Evolutionary conservation across 1,140 invertebrate genomes (phyloP), one percentile per base, ranked within the genome.

Genomic region (Subanguina moxae): DNA sequence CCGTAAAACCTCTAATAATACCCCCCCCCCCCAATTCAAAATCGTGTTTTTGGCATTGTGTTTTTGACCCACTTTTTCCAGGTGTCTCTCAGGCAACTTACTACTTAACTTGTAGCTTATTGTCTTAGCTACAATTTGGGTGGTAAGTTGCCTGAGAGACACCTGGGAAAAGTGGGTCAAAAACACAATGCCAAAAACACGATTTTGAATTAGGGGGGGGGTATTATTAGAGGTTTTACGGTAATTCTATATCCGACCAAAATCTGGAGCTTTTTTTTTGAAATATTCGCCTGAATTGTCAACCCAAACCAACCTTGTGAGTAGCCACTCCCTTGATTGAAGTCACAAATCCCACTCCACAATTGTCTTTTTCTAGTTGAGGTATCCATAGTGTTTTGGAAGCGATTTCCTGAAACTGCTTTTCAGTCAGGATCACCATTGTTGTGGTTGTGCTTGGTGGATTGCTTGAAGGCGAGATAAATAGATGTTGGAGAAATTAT

Each of bases 321-420:
- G 90, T 90, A 69, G 89, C 87, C 78, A 88, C 88, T 71, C 94
- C 94, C 87, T 98, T 91, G 84, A 98, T 97, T 83, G 91, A 91
- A 77, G 95, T 94, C 74, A 98, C 93, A 85, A 96, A 98, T 72
- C 95, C 95, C 78, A 98, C 95, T 69, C 95, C 95, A 82, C 95
- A 98, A 70, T 94, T 92, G 83, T 96, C 94, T 80, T 90, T 90
- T 85, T 97, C 94, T 80, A 90, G 88, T 73, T 87, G 87, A 56
- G 94, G 93, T 86, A 95, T 90, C 86, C 97, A 98, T 72, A 98
- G 88, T 83, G 92, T 93, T 86, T 90, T 87, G 75, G 78, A 68
- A 27, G 70, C 75, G 9, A 70, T 70, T 21, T 72, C 57, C n/a
- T 59, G 46, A 19, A 82, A 58, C 52, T 83, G 69, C 58, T 77